Evolutionary conservation across 2,797 vertebrate genomes (phyloP).

Genomic region (Chromis chromis): DNA sequence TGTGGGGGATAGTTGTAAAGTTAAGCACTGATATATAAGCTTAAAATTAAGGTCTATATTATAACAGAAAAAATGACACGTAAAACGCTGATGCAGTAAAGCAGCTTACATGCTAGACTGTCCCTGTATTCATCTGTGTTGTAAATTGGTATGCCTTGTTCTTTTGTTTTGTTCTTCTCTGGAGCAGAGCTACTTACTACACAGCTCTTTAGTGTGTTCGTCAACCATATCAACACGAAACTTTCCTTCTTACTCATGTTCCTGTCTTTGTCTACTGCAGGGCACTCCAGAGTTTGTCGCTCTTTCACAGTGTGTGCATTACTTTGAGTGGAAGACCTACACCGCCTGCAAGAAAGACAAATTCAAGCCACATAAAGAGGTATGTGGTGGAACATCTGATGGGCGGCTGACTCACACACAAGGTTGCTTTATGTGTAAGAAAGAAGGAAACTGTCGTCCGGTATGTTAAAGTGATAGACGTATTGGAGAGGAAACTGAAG

Average conservation of each 20-base stretch:
- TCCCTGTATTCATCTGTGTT: too few relatives aligned
- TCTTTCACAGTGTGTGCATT: slow-evolving; percentile 90
- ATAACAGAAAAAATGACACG: too few relatives aligned
- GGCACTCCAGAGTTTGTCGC: slow-evolving; percentile 95
- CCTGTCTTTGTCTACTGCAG: slow-evolving; percentile 72
- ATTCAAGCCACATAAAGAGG: slow-evolving; percentile 95
- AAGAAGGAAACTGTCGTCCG: background rate
- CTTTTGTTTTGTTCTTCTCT: too few relatives aligned
- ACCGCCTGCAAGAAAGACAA: slow-evolving; percentile 89
- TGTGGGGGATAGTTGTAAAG: too few relatives aligned
- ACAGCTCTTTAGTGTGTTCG: background rate
- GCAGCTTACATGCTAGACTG: too few relatives aligned
- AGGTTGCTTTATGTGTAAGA: background rate
- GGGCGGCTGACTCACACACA: background rate
- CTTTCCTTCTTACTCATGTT: background rate
- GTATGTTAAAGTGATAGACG: background rate
- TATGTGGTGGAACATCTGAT: slow-evolving; percentile 66
- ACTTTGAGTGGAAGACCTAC: slow-evolving; percentile 96
- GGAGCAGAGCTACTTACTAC: too few relatives aligned
- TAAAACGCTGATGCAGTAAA: too few relatives aligned
- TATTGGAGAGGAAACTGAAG: slow-evolving; percentile 13
- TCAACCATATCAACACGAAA: background rate
- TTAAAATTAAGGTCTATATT: too few relatives aligned
- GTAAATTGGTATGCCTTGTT: too few relatives aligned
- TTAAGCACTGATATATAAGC: too few relatives aligned